Base-by-base conservation (phyloP, 2,888 invertebrate species). In the Euspilapteryx auroguttella region DNA sequence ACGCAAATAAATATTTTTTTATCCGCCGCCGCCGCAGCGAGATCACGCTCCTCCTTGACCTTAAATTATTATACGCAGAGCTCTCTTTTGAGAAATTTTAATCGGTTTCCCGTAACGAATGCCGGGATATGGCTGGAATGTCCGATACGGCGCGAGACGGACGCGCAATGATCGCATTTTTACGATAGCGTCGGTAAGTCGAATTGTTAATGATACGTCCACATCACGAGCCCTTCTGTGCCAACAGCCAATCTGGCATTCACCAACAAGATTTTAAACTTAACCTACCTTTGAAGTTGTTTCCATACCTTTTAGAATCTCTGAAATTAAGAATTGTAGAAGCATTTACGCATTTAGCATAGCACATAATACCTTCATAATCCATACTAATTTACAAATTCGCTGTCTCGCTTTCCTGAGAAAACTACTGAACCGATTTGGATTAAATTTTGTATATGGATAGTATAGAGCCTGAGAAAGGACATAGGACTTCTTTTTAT, bases 1-100 rank as follows among this genome's bases (percentile, higher is more conserved):
- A 71, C 69, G 68, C 71, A 73, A 71, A 73, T 69, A 71, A 69
- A 71, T 75, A 68, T 59, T 69, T 73, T n/a, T 73, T 73, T 73
- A 69, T 66, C 55, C 65, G 47, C 48, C 49, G 39, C 55, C 65
- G 47, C 48, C 49, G 39, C 45, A 49, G 41, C 42, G 55, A 54
- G 62, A 62, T 64, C 64, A 63, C 55, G 63, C 56, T 55, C 55
- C 59, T 55, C 55, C 58, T 59, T 68, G 65, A 68, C 68, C 71
- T 61, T 55, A 66, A 63, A 69, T 65, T 61, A 58, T 55, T 54
- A 47, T 48, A 51, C 59, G 54, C 55, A 55, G 52, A 55, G 49
- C 40, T 55, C 46, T 58, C 59, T 65, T 65, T 64, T 55, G 49
- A 50, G 43, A 54, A 52, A 48, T 54, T 55, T 58, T 59, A 61